Base-by-base conservation (phyloP, 2,797 vertebrate species). In the Tragelaphus oryx region DNA sequence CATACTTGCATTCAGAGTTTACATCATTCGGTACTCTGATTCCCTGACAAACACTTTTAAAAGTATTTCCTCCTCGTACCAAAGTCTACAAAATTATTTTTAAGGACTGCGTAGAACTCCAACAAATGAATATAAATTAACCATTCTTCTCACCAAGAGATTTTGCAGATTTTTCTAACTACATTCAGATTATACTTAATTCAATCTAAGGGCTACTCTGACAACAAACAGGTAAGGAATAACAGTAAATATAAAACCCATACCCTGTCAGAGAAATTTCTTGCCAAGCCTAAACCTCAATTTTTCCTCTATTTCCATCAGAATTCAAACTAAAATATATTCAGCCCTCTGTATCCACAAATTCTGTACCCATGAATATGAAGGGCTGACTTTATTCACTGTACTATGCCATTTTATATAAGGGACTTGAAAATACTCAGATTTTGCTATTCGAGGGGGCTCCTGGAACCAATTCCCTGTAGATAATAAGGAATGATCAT, bases 31-130 rank as follows among this genome's bases (percentile, higher is more conserved):
- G 13, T 76, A 95, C 48, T 93, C 76, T 87, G 50, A 94, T 81
- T 97, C 22, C n/a, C 30, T 11, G 33, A 71, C 46, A 68, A 75
- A 87, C 55, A 94, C 16, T 87, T 95, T 80, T 81, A 68, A 94
- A 93, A 79, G 54, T 48, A 94, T 89, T 94, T 95, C 74, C 33
- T 85, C 50, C 37, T 89, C 18, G 41, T 89, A 83, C 37, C 80
- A 75, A 86, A 93, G 16, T 79, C 76, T 87, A 81, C 20, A 65
- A 75, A 96, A 92, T 90, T 94, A 95, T 91, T 93, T 94, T 90
- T 75, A 89, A 52, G 75, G 24, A 84, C 37, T 84, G 8, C 24
- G 48, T 9, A 78, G 18, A 96, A 91, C 13, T 78, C 60, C 16
- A 95, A 20, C 8, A 96, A 83, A 30, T 91, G 33, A 26, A 89